Percentiles rank a stretch among this genome's conserved stretches.
These are phyloP conservation scores for Eublepharis macularius DNA, from an alignment of 2,113 vertebrate species.

Conservation along the genomic window DNA sequence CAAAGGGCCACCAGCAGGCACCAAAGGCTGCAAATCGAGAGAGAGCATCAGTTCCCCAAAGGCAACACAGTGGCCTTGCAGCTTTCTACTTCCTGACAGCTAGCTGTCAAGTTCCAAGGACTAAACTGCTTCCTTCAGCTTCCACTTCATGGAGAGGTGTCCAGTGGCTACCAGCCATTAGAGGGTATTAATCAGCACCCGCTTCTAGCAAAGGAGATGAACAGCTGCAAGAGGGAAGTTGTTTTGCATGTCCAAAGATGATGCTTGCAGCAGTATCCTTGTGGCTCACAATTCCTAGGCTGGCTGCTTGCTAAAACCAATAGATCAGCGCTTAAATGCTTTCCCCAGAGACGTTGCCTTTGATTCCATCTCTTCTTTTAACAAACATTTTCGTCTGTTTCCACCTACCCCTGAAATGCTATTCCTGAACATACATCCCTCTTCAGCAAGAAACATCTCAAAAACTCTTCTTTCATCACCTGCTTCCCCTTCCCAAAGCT, in stretches of 20 bases:
- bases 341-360: conserved; percentile 55
- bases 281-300: conserved; percentile 46
- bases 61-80: background rate
- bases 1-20: background rate
- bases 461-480: background rate
- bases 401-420: background rate
- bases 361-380: background rate
- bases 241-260: background rate
- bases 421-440: background rate
- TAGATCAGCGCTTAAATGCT: conserved; percentile 59
- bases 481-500: background rate
- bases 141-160: background rate
- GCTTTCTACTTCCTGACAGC: background rate
- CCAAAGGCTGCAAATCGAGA: background rate
- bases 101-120: background rate
- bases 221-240: background rate
- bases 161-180: background rate
- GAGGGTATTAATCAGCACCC: background rate
- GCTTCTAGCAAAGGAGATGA: background rate
- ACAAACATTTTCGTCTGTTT: background rate
- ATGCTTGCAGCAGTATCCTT: conserved; percentile 42
- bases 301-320: conserved; percentile 49
- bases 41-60: background rate
- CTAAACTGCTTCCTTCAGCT: background rate
- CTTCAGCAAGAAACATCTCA: background rate